These are phyloP conservation scores for Strongylocentrotus purpuratus DNA, from an alignment of 35 echinoderm and acorn worm genomes.

Conservation along the genomic window DNA sequence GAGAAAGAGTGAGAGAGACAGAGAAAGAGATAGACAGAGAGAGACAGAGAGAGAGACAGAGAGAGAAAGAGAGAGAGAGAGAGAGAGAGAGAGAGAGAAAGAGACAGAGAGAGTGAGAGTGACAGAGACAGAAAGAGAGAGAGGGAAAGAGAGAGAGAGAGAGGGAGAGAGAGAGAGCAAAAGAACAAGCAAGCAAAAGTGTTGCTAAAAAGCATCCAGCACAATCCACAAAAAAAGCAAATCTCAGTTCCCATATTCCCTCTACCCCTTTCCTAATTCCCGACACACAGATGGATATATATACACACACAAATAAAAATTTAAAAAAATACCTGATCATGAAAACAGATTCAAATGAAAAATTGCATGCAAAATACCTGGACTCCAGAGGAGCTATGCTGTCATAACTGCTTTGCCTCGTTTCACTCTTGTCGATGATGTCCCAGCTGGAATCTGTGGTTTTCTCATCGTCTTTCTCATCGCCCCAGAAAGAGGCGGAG, in stretches of 20 bases:
- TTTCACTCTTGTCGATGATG: slow-evolving; percentile 75
- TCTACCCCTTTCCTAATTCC: background rate
- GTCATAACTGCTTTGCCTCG: slow-evolving; percentile 72
- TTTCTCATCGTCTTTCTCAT: slow-evolving; percentile 65
- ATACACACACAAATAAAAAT: background rate
- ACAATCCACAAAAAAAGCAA: background rate
- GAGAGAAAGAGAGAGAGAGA: too few relatives aligned
- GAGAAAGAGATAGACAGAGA: too few relatives aligned
- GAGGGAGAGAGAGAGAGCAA: background rate
- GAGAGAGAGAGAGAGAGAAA: too few relatives aligned
- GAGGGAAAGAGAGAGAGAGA: too few relatives aligned
- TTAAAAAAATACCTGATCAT: too few relatives aligned
- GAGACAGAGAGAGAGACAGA: too few relatives aligned
- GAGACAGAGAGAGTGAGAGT: too few relatives aligned
- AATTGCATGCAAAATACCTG: slow-evolving; percentile 44
- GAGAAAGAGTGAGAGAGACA: too few relatives aligned
- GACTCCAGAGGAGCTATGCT: slow-evolving; percentile 74
- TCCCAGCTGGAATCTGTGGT: slow-evolving; percentile 74
- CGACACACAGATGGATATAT: too few relatives aligned
- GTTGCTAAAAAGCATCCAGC: background rate
- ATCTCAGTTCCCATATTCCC: background rate
- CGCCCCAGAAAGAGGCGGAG: slow-evolving; percentile 14
- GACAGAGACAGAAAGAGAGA: too few relatives aligned
- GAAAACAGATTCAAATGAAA: too few relatives aligned
- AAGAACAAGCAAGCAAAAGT: background rate